Evolutionary conservation across 2,888 invertebrate genomes (phyloP).

Genomic region (Leucozona laternaria): DNA sequence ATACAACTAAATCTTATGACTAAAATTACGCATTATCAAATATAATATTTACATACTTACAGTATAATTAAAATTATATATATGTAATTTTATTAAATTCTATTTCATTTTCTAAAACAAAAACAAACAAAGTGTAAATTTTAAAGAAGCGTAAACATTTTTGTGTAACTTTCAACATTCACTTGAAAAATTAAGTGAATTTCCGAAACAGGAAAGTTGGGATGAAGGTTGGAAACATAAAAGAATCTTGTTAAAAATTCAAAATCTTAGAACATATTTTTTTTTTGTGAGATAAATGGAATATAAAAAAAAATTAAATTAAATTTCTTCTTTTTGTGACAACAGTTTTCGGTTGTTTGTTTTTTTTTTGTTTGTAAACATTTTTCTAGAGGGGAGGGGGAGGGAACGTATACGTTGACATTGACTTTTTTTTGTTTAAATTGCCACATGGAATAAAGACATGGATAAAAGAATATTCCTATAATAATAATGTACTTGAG

Average conservation of each 20-base stretch:
- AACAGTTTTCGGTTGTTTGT: neutral
- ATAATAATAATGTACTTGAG: conserved; percentile 14
- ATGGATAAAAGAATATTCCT: conserved; percentile 32
- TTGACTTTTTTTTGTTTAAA: conserved; percentile 17
- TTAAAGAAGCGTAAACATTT: conserved; percentile 59
- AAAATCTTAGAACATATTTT: neutral
- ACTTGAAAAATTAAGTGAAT: conserved; percentile 66
- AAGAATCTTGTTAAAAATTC: conserved; percentile 9
- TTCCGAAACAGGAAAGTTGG: neutral
- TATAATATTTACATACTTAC: conserved; percentile 70
- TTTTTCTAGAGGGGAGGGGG: neutral
- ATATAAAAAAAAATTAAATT: conserved; percentile 14
- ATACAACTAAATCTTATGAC: conserved; percentile 27
- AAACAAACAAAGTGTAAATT: conserved; percentile 52
- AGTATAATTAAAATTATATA: conserved; percentile 41
- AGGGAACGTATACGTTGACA: conserved; percentile 19
- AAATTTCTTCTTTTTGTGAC: conserved; percentile 6
- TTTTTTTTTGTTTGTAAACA: neutral
- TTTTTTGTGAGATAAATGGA: neutral
- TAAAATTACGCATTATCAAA: conserved; percentile 27
- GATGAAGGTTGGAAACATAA: conserved; percentile 2
- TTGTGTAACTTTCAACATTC: conserved; percentile 31
- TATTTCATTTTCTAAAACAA: conserved; percentile 53
- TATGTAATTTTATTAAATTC: conserved; percentile 49
- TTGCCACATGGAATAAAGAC: conserved; percentile 16